phyloP scores from a whole-genome alignment of 2,888 invertebrate genomes.

The Stenoptilia bipunctidactyla region DNA sequence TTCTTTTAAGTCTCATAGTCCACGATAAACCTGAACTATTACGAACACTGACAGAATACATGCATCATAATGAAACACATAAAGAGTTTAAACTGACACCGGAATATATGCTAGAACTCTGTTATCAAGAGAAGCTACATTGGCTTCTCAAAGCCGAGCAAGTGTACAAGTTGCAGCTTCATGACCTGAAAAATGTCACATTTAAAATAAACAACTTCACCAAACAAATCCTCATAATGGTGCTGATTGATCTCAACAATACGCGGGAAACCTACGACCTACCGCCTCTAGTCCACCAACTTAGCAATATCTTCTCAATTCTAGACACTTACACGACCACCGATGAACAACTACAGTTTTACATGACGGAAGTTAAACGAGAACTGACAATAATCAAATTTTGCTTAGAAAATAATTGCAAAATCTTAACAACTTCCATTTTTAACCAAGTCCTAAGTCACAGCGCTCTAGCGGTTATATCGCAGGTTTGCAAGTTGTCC shows the following conservation, averaged over 20 bases:
- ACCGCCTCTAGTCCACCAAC: constrained; percentile 50
- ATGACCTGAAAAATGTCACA: constrained; percentile 57
- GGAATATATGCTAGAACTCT: constrained; percentile 63
- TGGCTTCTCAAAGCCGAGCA: constrained; percentile 61
- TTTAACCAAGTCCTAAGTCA: constrained; percentile 54
- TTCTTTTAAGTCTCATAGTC: constrained; percentile 49
- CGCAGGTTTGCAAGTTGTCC: constrained; percentile 60
- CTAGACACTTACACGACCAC: constrained; percentile 51
- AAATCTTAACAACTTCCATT: constrained; percentile 61
- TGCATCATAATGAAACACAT: constrained; percentile 50
- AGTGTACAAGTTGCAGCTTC: constrained; percentile 52
- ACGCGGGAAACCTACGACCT: constrained; percentile 57
- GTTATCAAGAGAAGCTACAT: constrained; percentile 57
- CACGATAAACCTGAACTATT: constrained; percentile 46
- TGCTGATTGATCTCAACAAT: constrained; percentile 60
- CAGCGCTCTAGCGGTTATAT: constrained; percentile 61
- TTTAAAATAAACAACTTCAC: constrained; percentile 63
- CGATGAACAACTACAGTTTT: constrained; percentile 56
- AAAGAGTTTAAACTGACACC: constrained; percentile 58
- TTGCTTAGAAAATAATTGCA: constrained; percentile 61
- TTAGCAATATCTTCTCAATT: constrained; percentile 60
- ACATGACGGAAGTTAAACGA: constrained; percentile 61
- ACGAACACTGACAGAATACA: constrained; percentile 35
- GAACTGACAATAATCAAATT: constrained; percentile 61
- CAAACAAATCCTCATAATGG: constrained; percentile 62